phyloP scores from a whole-genome alignment of 2,113 vertebrate genomes.

The Tiliqua scincoides region DNA sequence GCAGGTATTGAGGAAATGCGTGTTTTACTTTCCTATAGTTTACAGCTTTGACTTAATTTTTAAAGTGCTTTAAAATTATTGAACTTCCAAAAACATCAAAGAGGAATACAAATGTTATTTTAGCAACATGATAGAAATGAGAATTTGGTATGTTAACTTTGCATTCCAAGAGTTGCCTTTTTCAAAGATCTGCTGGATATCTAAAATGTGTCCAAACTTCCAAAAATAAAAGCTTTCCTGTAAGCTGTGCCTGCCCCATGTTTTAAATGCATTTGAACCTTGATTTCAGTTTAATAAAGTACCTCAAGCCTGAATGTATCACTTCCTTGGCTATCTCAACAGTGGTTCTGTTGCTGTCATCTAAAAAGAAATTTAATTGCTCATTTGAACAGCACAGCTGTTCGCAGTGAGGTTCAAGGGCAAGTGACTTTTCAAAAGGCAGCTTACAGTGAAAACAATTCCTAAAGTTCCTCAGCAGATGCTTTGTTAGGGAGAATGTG shows the following conservation, averaged over 20 bases:
- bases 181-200: background rate
- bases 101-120: background rate
- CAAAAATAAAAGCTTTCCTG: background rate
- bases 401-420: conserved; percentile 62
- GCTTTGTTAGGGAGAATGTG: conserved; percentile 47
- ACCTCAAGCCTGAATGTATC: background rate
- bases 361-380: conserved; percentile 44
- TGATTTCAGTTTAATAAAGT: background rate
- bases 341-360: conserved; percentile 32
- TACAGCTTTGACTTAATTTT: background rate
- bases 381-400: conserved; percentile 39
- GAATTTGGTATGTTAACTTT: background rate
- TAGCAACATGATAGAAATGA: background rate
- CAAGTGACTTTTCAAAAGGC: conserved; percentile 52
- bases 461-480: conserved; percentile 23
- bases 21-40: background rate
- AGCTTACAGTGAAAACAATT: conserved; percentile 62
- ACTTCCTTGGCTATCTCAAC: conserved; percentile 23
- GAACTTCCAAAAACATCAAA: background rate
- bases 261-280: background rate
- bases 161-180: background rate
- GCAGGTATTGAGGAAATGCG: background rate
- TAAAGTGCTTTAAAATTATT: background rate
- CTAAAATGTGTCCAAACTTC: background rate
- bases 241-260: accelerated